Evolutionary conservation across 2,888 invertebrate genomes (phyloP), one percentile per base, ranked within the genome.

Genomic region (Laspeyria flexula): DNA sequence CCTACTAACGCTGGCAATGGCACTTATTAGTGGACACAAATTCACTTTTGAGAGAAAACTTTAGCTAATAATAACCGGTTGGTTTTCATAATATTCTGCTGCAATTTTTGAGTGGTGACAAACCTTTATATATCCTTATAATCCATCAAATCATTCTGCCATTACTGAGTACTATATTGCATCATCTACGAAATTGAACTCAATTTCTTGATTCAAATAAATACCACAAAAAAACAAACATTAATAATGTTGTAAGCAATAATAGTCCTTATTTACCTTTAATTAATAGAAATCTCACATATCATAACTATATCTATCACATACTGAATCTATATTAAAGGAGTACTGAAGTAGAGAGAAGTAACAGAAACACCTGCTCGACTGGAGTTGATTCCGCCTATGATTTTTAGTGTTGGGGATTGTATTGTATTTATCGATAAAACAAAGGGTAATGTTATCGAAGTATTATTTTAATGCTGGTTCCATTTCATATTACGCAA

Each of bases 331-430:
- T 46, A 42, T 56, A 56, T 60, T 65, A 58, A 60, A 59, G 41
- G 29, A 60, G 52, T 55, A 11, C 35, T 46, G 15, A 55, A 62
- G 58, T 51, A 55, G 48, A 45, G 42, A 43, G 33, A 62, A 48
- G 42, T 69, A 67, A 65, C 68, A 71, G 40, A 45, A 67, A 65
- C 71, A 75, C 66, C 73, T 71, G 73, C 62, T 61, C 67, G 25
- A 38, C 27, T 55, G 52, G 51, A 70, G 54, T 71, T 69, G 70
- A 72, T 73, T 70, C 64, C 53, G 56, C 58, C 62, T 62, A 67
- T 77, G 71, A 75, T 74, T 68, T 72, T 62, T 65, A 62, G 58
- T 50, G 70, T 42, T 60, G 66, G 49, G 18, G 9, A 16, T 25
- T 31, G 47, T 35, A 39, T 66, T 63, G 54, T 62, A n/a, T n/a